A percentile compares a stretch with the other conserved stretches of the same genome.
Conservation (phyloP, 2,888 invertebrate genomes). For the Eurytoma californica region DNA sequence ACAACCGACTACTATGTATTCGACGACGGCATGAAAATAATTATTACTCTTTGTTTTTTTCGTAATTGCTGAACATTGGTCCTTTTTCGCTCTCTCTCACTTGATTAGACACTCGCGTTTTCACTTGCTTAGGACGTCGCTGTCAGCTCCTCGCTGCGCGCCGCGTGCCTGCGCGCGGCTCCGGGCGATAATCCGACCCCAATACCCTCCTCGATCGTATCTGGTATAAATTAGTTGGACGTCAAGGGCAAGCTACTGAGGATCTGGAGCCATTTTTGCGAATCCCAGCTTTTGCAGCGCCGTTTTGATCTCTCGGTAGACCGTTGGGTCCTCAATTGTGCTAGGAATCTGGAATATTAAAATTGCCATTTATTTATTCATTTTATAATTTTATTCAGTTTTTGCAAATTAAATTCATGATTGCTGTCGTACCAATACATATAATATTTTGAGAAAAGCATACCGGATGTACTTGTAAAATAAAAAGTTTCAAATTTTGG, state of each 20-base stretch:
- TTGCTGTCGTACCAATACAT: too few species aligned
- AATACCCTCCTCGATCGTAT: neutral
- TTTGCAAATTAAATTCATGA: too few species aligned
- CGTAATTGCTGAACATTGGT: neutral
- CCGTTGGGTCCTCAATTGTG: constrained; percentile 91
- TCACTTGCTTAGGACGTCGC: neutral
- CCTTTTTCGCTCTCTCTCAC: neutral
- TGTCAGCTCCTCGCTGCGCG: constrained; percentile 4
- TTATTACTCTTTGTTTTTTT: constrained; percentile 32
- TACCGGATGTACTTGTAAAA: too few species aligned
- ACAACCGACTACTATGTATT: constrained; percentile 19
- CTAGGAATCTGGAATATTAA: constrained; percentile 80
- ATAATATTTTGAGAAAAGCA: too few species aligned
- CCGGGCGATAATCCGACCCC: neutral
- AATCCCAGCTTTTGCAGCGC: constrained; percentile 87
- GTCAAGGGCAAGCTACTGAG: constrained; percentile 70
- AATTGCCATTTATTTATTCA: neutral
- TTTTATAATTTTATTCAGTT: too few species aligned
- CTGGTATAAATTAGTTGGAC: constrained; percentile 25
- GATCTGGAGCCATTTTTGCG: constrained; percentile 84
- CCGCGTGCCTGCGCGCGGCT: constrained; percentile 43
- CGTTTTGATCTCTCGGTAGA: constrained; percentile 86
- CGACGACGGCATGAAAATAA: constrained; percentile 18
- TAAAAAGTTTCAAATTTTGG: too few species aligned
- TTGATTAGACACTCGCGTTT: neutral